Base-by-base conservation (phyloP, 1,140 invertebrate genomes). In the Bombus vancouverensis region DNA sequence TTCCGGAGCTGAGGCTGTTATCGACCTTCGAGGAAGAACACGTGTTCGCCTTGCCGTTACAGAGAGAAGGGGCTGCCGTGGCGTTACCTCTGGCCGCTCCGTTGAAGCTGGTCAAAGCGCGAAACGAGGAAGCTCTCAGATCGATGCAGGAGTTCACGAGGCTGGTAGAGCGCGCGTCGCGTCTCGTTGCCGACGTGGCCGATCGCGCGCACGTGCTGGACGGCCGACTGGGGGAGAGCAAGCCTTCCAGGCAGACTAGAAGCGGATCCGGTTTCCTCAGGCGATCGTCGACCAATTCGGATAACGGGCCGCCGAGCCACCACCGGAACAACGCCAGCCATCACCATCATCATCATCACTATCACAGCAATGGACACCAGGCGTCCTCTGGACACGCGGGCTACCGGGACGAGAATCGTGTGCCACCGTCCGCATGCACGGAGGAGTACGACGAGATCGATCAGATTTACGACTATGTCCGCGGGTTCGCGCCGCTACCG, bases 371-470 rank as follows among this genome's bases (percentile, higher is more conserved):
- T 37, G 85, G 89, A 8, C 89, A 91, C 32, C 90, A 92, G 73
- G 74, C 81, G 42, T 85, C 85, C 12, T 87, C 89, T 15, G 91
- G 87, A 18, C 92, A 93, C 70, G 93, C 90, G 34, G 90, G 90
- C 12, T 95, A 95, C 77, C 91, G 95, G 82, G 95, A 96, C 79
- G 95, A 96, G 86, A 95, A 96, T 70, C 91, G 95, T 12, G 93
- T 96, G 28, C 95, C 95, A 10, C 93, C 93, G 10, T 95, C 96
- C 12, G 77, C 84, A 25, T 96, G 96, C 81, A 96, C 97, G 18
- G 97, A 98, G 92, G 98, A 99, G 89, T 99, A 99, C 95, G 98
- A 99, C 90, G 98, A 99, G 95, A 99, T 99, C 88, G 98, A 99
- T 95, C 98, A 99, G 94, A 98, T 99, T 84, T 99, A 99, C 94